Evolutionary conservation across 2,113 vertebrate genomes (phyloP).

Genomic region (Petrocephalus microphthalmus): DNA sequence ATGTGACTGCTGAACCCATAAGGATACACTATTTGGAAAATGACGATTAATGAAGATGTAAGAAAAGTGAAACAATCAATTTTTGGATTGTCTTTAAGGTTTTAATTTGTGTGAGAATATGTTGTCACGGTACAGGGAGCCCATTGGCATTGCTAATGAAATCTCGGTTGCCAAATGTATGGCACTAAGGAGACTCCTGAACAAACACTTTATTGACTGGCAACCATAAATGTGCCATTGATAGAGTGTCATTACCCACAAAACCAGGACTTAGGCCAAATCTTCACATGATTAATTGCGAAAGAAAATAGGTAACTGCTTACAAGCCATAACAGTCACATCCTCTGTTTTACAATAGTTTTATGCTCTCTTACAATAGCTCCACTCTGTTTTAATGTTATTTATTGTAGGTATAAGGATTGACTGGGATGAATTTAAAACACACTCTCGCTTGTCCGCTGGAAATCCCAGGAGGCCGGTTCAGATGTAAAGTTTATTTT

Average conservation of each 20-base stretch:
- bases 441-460: background rate
- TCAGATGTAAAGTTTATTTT: background rate
- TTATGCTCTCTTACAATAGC: background rate
- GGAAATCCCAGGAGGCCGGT: background rate
- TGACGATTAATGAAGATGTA: conserved; percentile 6
- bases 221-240: background rate
- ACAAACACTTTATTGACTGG: background rate
- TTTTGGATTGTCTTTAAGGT: background rate
- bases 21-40: background rate
- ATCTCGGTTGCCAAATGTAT: background rate
- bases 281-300: background rate
- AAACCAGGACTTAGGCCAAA: background rate
- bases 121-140: background rate
- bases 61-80: background rate
- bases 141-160: conserved; percentile 12
- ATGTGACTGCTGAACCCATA: background rate
- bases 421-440: background rate
- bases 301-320: background rate
- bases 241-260: background rate
- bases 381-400: background rate
- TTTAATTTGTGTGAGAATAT: conserved; percentile 4
- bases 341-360: background rate
- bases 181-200: background rate
- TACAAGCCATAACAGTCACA: background rate
- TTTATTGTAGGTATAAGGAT: background rate